These are phyloP conservation scores for Cladorhizidae sp. DNA, from an alignment of 37 sponge, comb jelly and placozoan species.

Conservation along the genomic window DNA sequence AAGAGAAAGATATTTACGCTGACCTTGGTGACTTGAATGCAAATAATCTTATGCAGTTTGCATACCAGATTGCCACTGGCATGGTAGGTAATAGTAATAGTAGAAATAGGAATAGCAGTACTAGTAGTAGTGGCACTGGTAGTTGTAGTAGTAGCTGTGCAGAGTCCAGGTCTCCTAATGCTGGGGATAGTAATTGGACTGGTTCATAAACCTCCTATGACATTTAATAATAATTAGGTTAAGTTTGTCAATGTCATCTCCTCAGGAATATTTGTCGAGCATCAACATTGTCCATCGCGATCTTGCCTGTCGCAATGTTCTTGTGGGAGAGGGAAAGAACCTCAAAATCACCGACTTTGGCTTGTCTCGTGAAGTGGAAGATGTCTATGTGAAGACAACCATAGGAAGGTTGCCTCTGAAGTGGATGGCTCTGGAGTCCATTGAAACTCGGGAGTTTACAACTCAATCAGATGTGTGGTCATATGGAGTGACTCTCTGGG, in stretches of 20 bases:
- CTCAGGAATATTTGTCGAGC: slow-evolving; percentile 69
- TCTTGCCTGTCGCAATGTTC: slow-evolving; percentile 81
- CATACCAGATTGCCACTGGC: slow-evolving; percentile 73
- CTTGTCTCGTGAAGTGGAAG: slow-evolving; percentile 56
- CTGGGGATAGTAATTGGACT: too few relatives aligned
- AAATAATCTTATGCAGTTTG: slow-evolving; percentile 56
- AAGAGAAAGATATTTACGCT: slow-evolving; percentile 12
- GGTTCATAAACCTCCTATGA: too few relatives aligned
- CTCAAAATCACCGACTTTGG: slow-evolving; percentile 88
- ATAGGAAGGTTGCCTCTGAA: slow-evolving; percentile 64
- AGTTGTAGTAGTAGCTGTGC: too few relatives aligned
- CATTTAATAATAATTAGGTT: too few relatives aligned
- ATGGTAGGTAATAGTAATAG: slow-evolving; percentile 38
- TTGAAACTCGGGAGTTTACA: slow-evolving; percentile 72
- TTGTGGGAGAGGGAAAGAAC: slow-evolving; percentile 68
- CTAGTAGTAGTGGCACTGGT: too few relatives aligned
- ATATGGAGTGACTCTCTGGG: slow-evolving; percentile 77
- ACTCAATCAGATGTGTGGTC: slow-evolving; percentile 80
- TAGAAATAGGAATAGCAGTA: too few relatives aligned
- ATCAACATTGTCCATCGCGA: slow-evolving; percentile 78
- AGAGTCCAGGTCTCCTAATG: too few relatives aligned
- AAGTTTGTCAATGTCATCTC: too few relatives aligned
- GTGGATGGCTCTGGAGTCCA: slow-evolving; percentile 87
- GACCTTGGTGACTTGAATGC: slow-evolving; percentile 50
- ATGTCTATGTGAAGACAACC: slow-evolving; percentile 73